phyloP scores from a whole-genome alignment of 1,140 invertebrate genomes.

The Ceratosolen fusciceps region DNA sequence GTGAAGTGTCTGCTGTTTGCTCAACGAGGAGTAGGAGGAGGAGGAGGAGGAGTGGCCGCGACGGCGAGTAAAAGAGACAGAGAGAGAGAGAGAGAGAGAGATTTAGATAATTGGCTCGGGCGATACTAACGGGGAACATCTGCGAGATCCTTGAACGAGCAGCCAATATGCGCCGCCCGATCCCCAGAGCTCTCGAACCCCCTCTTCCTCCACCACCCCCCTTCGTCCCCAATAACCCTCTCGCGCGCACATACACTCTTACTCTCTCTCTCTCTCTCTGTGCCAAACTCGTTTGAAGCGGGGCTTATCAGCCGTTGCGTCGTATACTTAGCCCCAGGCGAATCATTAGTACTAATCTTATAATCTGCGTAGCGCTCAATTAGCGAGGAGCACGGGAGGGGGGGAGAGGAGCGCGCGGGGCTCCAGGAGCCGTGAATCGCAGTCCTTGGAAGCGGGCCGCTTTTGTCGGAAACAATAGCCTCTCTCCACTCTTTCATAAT shows the following conservation, averaged over 20 bases:
- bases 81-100: too few relatives aligned
- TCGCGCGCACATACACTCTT: too few relatives aligned
- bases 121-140: neutral
- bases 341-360: neutral
- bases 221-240: too few relatives aligned
- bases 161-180: too few relatives aligned
- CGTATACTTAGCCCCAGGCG: neutral
- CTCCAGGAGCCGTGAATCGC: neutral
- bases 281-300: too few relatives aligned
- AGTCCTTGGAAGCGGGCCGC: too few relatives aligned
- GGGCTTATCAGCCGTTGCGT: neutral
- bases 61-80: neutral
- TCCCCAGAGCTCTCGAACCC: neutral
- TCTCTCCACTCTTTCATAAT: neutral
- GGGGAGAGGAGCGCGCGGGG: neutral
- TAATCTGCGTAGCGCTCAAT: neutral
- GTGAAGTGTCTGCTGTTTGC: neutral
- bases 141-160: neutral
- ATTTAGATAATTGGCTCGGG: too few relatives aligned
- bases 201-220: too few relatives aligned
- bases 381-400: neutral
- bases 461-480: neutral
- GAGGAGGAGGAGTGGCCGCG: neutral
- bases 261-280: neutral
- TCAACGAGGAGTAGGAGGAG: too few relatives aligned